Base-by-base conservation (phyloP, 1,140 invertebrate genomes). In the Ephestia elutella region DNA sequence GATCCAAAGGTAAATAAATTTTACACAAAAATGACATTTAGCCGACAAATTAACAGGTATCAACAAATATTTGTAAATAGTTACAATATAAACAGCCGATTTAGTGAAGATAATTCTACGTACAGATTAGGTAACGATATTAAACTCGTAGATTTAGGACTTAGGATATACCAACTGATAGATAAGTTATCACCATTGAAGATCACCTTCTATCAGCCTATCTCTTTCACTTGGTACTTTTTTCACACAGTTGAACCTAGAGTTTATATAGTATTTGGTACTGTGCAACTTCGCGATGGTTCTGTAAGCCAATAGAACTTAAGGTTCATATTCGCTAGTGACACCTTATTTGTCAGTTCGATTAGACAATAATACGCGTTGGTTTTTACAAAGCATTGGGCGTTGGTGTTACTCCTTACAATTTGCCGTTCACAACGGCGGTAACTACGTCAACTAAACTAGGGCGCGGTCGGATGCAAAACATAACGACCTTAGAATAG, bases 331-430 rank as follows among this genome's bases (percentile, higher is more conserved):
- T 44, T 44, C 38, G 13, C 57, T 58, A 67, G n/a, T 15, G 15
- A 44, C 38, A 44, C 13, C 38, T 44, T 44, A 44, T 15, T 15
- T 3, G n/a, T 2, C 38, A 44, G 38, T 44, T 15, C 62, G 57
- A 57, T 25, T 56, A 69, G 61, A 62, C 54, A 65, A 70, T 61
- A 68, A 56, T 67, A 70, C 61, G 70, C 70, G 59, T 64, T 32
- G 61, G 56, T 71, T 72, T 75, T 57, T 73, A 71, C 66, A 74
- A 71, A 73, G 63, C 67, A 57, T 66, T 30, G 68, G 65, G 67
- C 63, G 73, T 85, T 84, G 80, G 82, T 81, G 80, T 83, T 84
- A 68, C 32, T 76, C 80, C 83, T 84, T 86, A 84, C 81, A 82
- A 32, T 62, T 56, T 68, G 71, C 73, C 76, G 76, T 75, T 68